Evolutionary conservation across 2,113 vertebrate species (phyloP).

Genomic region (Callipepla squamata): DNA sequence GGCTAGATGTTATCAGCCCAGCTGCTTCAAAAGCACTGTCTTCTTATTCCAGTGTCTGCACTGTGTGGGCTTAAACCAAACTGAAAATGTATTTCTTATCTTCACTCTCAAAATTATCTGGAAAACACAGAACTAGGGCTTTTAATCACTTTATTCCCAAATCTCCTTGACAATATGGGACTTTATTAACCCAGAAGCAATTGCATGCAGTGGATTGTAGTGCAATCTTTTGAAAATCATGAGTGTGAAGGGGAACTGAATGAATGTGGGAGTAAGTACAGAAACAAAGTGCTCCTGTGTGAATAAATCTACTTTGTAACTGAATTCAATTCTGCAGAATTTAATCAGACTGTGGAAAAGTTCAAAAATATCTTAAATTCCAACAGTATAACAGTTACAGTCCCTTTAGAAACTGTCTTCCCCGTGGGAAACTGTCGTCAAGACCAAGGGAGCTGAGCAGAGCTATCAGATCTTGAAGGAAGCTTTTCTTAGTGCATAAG

Average conservation of each 20-base stretch:
- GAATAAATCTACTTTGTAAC: neutral
- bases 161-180: neutral
- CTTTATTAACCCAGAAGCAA: neutral
- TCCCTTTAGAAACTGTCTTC: neutral
- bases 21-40: neutral
- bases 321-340: neutral
- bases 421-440: neutral
- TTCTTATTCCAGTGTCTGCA: neutral
- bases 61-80: neutral
- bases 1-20: neutral
- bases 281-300: neutral
- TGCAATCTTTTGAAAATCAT: neutral
- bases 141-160: neutral
- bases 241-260: neutral
- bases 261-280: neutral
- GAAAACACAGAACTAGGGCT: neutral
- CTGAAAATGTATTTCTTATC: neutral
- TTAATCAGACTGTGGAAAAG: neutral
- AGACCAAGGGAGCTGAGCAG: neutral
- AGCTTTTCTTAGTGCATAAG: neutral
- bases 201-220: neutral
- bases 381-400: neutral
- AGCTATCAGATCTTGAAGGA: neutral
- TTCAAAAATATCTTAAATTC: constrained; percentile 34
- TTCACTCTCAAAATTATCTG: neutral